Evolutionary conservation across 2,797 vertebrate genomes (phyloP).

Genomic region (Parauchenoglanis punctatus): DNA sequence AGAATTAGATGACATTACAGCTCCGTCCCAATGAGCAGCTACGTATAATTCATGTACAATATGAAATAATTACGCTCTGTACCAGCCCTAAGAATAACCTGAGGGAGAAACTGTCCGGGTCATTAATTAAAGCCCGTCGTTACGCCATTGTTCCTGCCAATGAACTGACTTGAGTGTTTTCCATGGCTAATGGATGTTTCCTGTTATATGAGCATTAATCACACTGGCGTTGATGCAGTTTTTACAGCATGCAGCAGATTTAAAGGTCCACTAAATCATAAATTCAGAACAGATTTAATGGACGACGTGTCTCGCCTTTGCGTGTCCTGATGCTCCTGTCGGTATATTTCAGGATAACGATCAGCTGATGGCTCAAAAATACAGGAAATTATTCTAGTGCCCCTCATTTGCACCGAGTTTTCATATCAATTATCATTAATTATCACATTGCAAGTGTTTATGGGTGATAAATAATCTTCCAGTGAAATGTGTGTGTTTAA

Average conservation of each 20-base stretch:
- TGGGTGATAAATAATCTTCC: not conserved
- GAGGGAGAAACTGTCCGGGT: conserved; percentile 8
- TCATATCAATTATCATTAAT: not conserved
- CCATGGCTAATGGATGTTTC: conserved; percentile 35
- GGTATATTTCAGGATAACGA: conserved; percentile 5
- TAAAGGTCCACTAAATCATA: conserved; percentile 29
- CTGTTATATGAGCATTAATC: conserved; percentile 34
- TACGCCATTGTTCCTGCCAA: conserved; percentile 29
- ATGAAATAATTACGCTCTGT: not conserved
- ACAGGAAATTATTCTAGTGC: not conserved
- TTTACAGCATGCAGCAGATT: conserved; percentile 25
- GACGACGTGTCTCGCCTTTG: conserved; percentile 11
- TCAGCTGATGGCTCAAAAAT: not conserved
- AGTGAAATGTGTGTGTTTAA: not conserved
- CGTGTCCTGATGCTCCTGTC: not conserved
- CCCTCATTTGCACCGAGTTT: not conserved
- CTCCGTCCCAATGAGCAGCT: not conserved
- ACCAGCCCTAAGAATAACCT: conserved; percentile 20
- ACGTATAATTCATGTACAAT: not conserved
- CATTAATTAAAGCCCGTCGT: conserved; percentile 34
- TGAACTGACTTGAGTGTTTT: conserved; percentile 15
- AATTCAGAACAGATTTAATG: conserved; percentile 16
- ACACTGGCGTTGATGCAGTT: not conserved
- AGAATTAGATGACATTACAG: not conserved
- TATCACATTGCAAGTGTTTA: not conserved